Base-by-base conservation (phyloP, 2,888 invertebrate species). In the Cataglyphis albicans region DNA sequence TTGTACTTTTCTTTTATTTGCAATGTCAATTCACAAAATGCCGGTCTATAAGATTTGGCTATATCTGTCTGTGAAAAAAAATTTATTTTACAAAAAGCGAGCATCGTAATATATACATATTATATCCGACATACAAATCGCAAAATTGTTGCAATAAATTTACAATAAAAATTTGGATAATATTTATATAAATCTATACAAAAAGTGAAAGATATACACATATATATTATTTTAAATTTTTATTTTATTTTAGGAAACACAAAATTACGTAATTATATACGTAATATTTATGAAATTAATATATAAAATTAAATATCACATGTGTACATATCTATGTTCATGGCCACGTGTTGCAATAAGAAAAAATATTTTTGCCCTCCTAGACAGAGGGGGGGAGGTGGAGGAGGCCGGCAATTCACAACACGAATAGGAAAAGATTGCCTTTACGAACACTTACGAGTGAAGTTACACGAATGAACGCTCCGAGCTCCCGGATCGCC, bases 401-500 rank as follows among this genome's bases (percentile, higher is more conserved):
- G 44, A 44, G 52, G 7, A 52, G 52, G 52, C n/a, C 52, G 7
- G 52, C 7, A n/a, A 52, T 67, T 67, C 48, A 18, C 67, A 29
- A 44, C 9, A 25, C 15, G 29, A 67, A 67, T 1, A 48, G 18
- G 6, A 73, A 52, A 10, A 48, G 15, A 48, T 21, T 78, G 48
- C 18, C 57, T 35, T 84, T 86, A 55, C 65, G 87, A 88, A 88
- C 86, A 44, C 48, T n/a, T n/a, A 10, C 2, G 41, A 15, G 68
- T 73, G 15, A 18, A 81, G 75, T 86, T 64, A 81, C 72, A 74
- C 81, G 76, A 84, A 87, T 87, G 80, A 84, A 84, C 80, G 73
- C 68, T 73, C 78, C 85, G 76, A 81, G 82, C 59, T 84, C 86
- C 85, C 83, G 81, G 87, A 90, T 90, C 83, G 87, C 84, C 87